Percentiles rank a stretch among this genome's conserved stretches.
These are phyloP conservation scores for Clupea harengus DNA, from an alignment of 2,113 vertebrate genomes.

Conservation along the genomic window DNA sequence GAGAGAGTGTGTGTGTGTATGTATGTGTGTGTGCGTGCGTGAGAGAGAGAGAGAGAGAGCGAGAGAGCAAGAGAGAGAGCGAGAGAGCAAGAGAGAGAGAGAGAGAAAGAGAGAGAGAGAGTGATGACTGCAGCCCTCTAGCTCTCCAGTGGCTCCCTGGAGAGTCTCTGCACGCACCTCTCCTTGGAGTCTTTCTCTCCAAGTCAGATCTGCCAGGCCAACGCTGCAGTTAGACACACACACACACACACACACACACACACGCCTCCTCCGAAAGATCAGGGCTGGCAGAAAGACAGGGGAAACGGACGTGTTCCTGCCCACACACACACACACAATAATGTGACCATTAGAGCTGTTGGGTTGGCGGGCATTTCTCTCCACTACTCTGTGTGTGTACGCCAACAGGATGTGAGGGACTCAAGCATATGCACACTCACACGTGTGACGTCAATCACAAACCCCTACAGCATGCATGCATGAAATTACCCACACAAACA, in stretches of 20 bases:
- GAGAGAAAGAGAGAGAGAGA: not conserved
- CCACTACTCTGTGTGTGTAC: not conserved
- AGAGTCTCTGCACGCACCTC: conserved; percentile 59
- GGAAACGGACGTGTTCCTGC: not conserved
- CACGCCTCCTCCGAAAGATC: not conserved
- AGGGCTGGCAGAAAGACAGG: not conserved
- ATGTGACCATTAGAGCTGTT: not conserved
- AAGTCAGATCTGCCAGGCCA: not conserved
- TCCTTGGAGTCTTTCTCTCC: not conserved
- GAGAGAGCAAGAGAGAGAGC: not conserved
- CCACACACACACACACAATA: conserved; percentile 6
- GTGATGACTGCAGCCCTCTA: conserved; percentile 17
- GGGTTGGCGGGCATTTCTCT: not conserved
- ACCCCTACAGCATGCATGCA: conserved; percentile 1
- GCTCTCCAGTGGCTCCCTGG: conserved; percentile 28
- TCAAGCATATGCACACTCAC: conserved; percentile 2
- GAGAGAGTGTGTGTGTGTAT: not conserved
- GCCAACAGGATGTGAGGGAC: not conserved
- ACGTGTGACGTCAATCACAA: conserved; percentile 13
- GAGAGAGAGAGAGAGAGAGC: conserved; percentile 8
- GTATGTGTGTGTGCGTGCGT: not conserved
- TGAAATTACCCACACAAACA: not conserved
- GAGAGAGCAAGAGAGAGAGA: not conserved
- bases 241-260: conserved; percentile 33
- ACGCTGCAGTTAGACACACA: not conserved